Evolutionary conservation across 2,888 invertebrate genomes (phyloP), one percentile per base, ranked within the genome.

Genomic region (Diplazon laetatorius): DNA sequence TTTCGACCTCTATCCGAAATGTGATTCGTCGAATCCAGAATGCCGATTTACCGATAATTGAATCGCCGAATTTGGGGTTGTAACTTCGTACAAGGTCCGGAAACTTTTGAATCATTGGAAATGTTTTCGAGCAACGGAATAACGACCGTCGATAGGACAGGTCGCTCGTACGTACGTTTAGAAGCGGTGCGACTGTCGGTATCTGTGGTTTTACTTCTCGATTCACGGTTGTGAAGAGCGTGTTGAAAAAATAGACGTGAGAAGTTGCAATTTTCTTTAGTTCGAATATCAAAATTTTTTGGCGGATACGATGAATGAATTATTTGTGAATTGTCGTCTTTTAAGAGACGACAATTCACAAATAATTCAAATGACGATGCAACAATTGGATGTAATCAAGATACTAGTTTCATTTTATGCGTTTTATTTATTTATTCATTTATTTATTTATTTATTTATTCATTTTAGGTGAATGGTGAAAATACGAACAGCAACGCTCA

Each of bases 401-500:
- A 35, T n/a, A 10, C 0, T 10, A 30, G 2, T 20, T n/a, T 25
- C 2, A 6, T 18, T 60, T 46, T 46, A 9, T 16, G 69, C 25
- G 68, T 75, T 75, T 63, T 9, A 37, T 4, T 68, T 59, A 10
- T 55, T 72, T 50, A 60, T n/a, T n/a, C n/a, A n/a, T 75, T 63
- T 9, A 37, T 4, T 68, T 59, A 10, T 55, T 72, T 50, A 60
- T 75, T 63, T 9, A 37, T 4, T 68, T 59, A 10, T 55, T 72
- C 48, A 60, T 65, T 75, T 65, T 80, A 92, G 92, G 91, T 92
- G 73, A 92, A 92, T 79, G 90, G 91, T 71, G 92, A 92, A 78
- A 92, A 91, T 75, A 91, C 91, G 44, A 89, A 89, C 78, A 93
- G 94, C 84, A 93, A 93, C 59, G 94, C 94, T 84, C 95, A 95